Conservation (phyloP, 2,888 invertebrate genomes). For the Drymonia ruficornis region DNA sequence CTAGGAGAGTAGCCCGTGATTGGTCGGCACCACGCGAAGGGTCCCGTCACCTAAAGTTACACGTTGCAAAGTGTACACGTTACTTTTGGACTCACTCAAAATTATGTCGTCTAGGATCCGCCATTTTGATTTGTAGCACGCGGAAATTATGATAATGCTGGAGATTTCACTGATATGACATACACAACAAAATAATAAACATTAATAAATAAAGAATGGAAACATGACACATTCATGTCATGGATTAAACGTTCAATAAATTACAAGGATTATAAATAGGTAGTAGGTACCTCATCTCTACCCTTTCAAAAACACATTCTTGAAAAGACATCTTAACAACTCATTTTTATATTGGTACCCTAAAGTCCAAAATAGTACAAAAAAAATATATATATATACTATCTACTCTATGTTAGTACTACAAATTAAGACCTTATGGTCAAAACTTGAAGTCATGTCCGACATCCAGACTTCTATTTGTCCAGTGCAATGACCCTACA, state of each 20-base stretch:
- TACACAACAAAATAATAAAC: too few species aligned
- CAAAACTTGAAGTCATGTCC: slow-evolving; percentile 9
- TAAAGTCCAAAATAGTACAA: not conserved
- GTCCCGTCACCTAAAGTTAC: slow-evolving; percentile 33
- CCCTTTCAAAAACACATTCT: not conserved
- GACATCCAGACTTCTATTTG: slow-evolving; percentile 25
- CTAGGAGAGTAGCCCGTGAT: slow-evolving; percentile 32
- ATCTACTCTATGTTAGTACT: not conserved
- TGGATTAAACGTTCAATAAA: too few species aligned
- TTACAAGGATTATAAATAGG: too few species aligned
- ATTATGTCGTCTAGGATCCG: slow-evolving; percentile 46
- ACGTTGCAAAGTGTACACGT: slow-evolving; percentile 30
- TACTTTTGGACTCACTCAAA: slow-evolving; percentile 37
- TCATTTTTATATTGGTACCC: not conserved
- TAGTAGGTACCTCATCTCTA: not conserved
- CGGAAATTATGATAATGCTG: slow-evolving; percentile 8
- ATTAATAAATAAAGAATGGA: too few species aligned
- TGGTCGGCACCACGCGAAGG: slow-evolving; percentile 43
- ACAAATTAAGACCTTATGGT: slow-evolving; percentile 8
- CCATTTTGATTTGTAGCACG: slow-evolving; percentile 50
- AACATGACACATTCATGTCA: too few species aligned
- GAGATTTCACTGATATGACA: slow-evolving; percentile 5
- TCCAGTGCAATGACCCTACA: slow-evolving; percentile 47
- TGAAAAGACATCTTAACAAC: too few species aligned
- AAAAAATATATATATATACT: not conserved